A percentile compares a stretch with the other conserved stretches of the same genome.
Conservation (phyloP, 2,113 vertebrate species). For the Buteo buteo region DNA sequence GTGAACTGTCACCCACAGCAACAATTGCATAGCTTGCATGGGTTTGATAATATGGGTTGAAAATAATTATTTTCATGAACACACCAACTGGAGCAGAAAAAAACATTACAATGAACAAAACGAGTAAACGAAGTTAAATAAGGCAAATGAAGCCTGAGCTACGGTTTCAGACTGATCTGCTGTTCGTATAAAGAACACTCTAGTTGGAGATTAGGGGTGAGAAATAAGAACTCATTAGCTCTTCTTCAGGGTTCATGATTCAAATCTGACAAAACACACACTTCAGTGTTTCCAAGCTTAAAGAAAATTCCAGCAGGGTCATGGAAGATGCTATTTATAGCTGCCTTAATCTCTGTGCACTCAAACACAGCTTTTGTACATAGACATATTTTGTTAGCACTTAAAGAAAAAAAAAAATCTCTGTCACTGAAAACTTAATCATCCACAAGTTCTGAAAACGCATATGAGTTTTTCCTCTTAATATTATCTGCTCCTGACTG, state of each 20-base stretch:
- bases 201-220: conserved; percentile 44
- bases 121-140: not conserved
- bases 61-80: conserved; percentile 11
- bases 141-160: not conserved
- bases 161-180: not conserved
- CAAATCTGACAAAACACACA: conserved; percentile 71
- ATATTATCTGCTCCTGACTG: conserved; percentile 6
- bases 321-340: conserved; percentile 72
- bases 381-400: conserved; percentile 21
- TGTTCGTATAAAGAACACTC: not conserved
- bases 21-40: not conserved
- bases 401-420: not conserved
- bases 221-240: conserved; percentile 67
- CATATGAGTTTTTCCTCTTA: not conserved
- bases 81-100: not conserved
- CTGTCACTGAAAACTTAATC: conserved; percentile 1
- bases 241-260: conserved; percentile 72
- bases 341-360: conserved; percentile 47
- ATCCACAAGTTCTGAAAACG: conserved; percentile 4
- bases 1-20: not conserved
- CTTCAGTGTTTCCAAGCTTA: conserved; percentile 74
- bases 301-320: conserved; percentile 73
- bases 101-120: not conserved
- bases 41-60: not conserved
- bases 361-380: conserved; percentile 50